phyloP scores from a whole-genome alignment of 1,140 invertebrate genomes.

The Aphis gossypii region DNA sequence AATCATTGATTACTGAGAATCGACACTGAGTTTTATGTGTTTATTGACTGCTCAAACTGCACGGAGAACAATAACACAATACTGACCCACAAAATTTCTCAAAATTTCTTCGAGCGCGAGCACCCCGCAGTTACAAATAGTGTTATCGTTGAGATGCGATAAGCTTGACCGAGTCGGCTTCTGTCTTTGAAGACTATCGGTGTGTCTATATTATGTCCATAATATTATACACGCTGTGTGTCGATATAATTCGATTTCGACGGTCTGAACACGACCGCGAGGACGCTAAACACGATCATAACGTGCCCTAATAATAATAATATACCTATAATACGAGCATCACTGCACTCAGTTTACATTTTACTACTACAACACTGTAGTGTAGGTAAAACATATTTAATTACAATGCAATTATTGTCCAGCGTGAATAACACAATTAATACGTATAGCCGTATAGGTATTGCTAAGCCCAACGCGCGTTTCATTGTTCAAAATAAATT shows the following conservation, averaged over 20 bases:
- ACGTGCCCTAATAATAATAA: background rate
- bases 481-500: background rate
- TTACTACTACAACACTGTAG: background rate
- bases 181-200: background rate
- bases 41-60: background rate
- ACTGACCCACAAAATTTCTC: background rate
- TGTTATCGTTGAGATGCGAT: background rate
- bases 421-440: background rate
- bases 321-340: background rate
- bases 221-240: background rate
- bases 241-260: background rate
- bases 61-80: background rate
- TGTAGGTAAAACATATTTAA: background rate
- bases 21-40: background rate
- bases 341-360: background rate
- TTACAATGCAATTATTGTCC: background rate
- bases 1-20: background rate
- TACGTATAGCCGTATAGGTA: background rate
- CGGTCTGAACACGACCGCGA: background rate
- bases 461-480: background rate
- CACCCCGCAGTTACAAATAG: background rate
- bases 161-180: background rate
- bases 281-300: background rate
- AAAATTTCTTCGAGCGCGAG: background rate
- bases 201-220: background rate